Evolutionary conservation across 2,113 vertebrate species (phyloP).

Genomic region (Brachypteracias leptosomus): DNA sequence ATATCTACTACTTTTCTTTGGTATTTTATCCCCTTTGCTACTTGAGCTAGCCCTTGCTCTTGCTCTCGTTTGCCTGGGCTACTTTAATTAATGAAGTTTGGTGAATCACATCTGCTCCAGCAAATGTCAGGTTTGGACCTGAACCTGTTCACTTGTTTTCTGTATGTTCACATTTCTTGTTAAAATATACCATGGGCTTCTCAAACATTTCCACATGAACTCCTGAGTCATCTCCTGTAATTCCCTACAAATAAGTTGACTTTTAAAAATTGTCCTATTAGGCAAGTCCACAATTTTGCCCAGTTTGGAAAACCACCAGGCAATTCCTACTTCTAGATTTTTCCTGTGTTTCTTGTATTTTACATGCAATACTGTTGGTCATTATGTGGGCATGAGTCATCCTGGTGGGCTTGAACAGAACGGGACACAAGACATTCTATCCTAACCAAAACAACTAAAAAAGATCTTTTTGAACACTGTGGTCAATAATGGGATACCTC

Average conservation of each 20-base stretch:
- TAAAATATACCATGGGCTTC: not conserved
- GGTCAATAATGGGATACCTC: not conserved
- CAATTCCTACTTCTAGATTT: not conserved
- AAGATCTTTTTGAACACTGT: not conserved
- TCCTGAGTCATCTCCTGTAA: not conserved
- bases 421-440: not conserved
- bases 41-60: not conserved
- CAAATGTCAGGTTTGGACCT: not conserved
- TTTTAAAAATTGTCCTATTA: fast-evolving
- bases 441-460: not conserved
- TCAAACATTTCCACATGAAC: not conserved
- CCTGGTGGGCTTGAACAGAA: not conserved
- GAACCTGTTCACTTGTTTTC: not conserved
- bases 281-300: not conserved
- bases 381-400: not conserved
- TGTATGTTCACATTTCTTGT: not conserved
- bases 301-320: not conserved
- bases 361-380: not conserved
- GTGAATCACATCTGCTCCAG: not conserved
- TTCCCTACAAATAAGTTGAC: not conserved
- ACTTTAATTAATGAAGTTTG: not conserved
- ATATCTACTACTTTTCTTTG: not conserved
- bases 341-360: not conserved
- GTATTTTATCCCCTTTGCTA: not conserved
- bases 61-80: not conserved